A percentile compares a stretch with the other conserved stretches of the same genome.
phyloP scores from a whole-genome alignment of 2,113 vertebrate species.

The Alouatta palliata region DNA sequence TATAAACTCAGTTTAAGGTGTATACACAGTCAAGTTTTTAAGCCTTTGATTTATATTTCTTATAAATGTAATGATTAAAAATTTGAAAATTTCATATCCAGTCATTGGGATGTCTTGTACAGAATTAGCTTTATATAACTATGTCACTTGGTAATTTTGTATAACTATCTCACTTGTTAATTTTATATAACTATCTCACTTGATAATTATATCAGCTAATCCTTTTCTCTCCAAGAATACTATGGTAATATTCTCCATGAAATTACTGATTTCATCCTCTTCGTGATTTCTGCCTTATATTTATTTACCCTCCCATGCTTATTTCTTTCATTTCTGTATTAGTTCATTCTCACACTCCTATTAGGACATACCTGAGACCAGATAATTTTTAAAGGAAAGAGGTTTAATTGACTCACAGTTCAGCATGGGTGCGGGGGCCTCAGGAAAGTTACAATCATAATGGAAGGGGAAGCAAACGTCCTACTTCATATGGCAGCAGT shows the following conservation, averaged over 20 bases:
- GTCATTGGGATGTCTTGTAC: conserved; percentile 17
- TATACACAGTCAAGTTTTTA: conserved; percentile 53
- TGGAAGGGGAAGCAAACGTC: too few relatives aligned
- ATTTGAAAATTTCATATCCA: conserved; percentile 58
- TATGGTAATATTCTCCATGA: background rate
- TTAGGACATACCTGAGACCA: too few relatives aligned
- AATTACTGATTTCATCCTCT: background rate
- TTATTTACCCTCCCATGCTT: background rate
- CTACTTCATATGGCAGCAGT: too few relatives aligned
- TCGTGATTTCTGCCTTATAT: background rate
- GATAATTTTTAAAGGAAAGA: too few relatives aligned
- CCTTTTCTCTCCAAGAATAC: background rate
- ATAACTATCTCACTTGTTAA: background rate
- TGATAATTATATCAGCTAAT: background rate
- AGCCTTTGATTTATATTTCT: conserved; percentile 71
- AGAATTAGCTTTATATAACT: background rate
- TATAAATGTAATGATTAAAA: conserved; percentile 56
- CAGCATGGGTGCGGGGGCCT: too few relatives aligned
- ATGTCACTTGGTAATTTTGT: background rate
- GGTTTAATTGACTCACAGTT: too few relatives aligned
- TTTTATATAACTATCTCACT: background rate
- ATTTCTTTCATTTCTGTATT: conserved; percentile 4
- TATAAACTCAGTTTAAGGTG: conserved; percentile 72
- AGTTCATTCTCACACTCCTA: background rate
- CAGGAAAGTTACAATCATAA: too few relatives aligned